Conservation (phyloP, 2,797 vertebrate genomes). For the Pelobates cultripes region DNA sequence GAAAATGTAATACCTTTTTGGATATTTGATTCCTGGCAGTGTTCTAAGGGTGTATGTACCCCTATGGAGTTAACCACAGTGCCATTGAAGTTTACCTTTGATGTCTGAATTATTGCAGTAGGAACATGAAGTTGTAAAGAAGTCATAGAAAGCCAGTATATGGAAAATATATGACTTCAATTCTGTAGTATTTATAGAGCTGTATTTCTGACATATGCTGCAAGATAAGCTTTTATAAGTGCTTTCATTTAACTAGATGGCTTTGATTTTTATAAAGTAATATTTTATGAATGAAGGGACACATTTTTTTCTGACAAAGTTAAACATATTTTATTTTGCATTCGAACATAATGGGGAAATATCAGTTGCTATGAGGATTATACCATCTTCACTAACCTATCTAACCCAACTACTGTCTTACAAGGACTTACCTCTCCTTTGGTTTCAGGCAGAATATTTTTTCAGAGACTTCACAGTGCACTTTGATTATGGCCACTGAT, state of each 20-base stretch:
- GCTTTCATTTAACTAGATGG: conserved; percentile 1
- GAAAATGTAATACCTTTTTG: too few relatives aligned
- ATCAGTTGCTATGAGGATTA: neutral
- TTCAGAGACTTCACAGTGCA: too few relatives aligned
- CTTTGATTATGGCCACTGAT: too few relatives aligned
- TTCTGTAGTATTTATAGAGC: conserved; percentile 10
- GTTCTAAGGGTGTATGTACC: too few relatives aligned
- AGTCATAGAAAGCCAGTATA: neutral
- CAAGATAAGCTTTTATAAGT: conserved; percentile 2
- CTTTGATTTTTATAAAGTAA: conserved; percentile 2
- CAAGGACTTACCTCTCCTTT: too few relatives aligned
- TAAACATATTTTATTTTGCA: neutral
- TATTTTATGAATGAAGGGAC: neutral
- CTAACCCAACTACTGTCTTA: too few relatives aligned
- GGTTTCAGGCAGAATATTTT: too few relatives aligned
- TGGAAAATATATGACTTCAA: neutral
- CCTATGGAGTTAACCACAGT: neutral
- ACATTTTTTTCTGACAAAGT: neutral
- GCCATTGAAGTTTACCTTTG: neutral
- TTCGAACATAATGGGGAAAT: neutral
- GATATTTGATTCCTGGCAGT: too few relatives aligned
- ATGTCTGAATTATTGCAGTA: neutral
- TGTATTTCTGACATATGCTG: conserved; percentile 4
- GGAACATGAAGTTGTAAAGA: neutral
- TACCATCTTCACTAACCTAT: too few relatives aligned